Base-by-base conservation (phyloP, 2,888 invertebrate species). In the Pollenia griseotomentosa region DNA sequence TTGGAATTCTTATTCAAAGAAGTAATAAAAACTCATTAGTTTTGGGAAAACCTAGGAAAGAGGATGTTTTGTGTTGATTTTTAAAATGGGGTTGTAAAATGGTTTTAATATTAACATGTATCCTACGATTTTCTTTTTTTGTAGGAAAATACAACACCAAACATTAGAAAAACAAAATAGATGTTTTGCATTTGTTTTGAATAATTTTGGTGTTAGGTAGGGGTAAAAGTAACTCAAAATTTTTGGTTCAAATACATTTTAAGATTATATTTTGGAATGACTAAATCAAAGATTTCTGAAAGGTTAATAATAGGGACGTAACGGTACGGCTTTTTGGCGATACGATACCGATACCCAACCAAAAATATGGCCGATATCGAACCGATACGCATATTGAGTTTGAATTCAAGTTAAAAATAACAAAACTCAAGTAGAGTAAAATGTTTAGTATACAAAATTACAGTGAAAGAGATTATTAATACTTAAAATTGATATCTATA, bases 21-120 rank as follows among this genome's bases (percentile, higher is more conserved):
- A 83, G 65, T 70, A 70, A 85, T 75, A 83, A 79, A 85, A 83
- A 82, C 16, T 70, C 85, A 87, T 83, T 87, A 42, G 79, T 79
- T 85, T 83, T 33, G 42, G 12, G 12, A 71, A 80, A 83, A 68
- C 68, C 44, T 48, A 57, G 73, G 19, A 77, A 66, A 19, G 66
- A 77, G 61, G 61, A 80, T 73, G 77, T 81, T 10, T 70, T 2
- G 8, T 70, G 33, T 53, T 14, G 12, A n/a, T 8, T 68, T 55
- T 12, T 33, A 6, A 33, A 33, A 33, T 33, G 33, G 6, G 33
- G 33, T 33, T 51, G 51, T 81, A 55, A 9, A 59, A 33, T 57
- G 61, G 19, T 48, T 71, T 46, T 61, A 40, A 42, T 81, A 51
- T 71, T 46, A 46, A 55, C 5, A 53, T 73, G 42, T 68, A 19